Base-by-base conservation (phyloP, 2,888 invertebrate genomes). In the Acheta domesticus region DNA sequence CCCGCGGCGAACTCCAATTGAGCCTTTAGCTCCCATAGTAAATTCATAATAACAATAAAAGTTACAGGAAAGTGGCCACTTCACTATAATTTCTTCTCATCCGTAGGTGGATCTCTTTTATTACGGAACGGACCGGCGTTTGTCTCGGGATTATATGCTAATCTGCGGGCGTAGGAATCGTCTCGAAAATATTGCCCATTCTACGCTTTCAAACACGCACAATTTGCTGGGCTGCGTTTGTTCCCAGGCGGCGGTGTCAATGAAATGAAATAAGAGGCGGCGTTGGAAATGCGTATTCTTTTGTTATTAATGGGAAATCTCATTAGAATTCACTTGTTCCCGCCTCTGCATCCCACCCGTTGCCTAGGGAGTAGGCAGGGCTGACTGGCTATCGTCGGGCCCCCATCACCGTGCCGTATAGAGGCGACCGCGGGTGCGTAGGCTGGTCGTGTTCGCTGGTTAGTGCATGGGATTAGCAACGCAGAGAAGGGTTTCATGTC, bases 241-340 rank as follows among this genome's bases (percentile, higher is more conserved):
- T 62, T 62, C 62, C n/a, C 62, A 62, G 62, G 62, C 14, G 62
- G 16, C 62, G 16, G n/a, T 62, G 62, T 62, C 62, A 62, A 62
- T 62, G 62, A 14, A n/a, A 62, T 62, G 62, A 62, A 62, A 62
- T 62, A 62, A n/a, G n/a, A n/a, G 14, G 62, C 62, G 62, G 14
- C 62, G n/a, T 36, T 62, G 62, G 62, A 62, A 62, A 62, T 62
- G 14, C 62, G 62, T 62, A 62, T 62, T 62, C 62, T 62, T 62
- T 16, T 62, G 62, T 62, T 62, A 62, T 62, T 62, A 62, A 62
- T 62, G 62, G 14, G 62, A 62, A 62, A 14, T 62, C 62, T 62
- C 62, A 62, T 62, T 62, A 62, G 62, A 62, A 62, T 62, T 62
- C 62, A 62, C 62, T 62, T 62, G 62, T 62, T 62, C 62, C 62